Evolutionary conservation across 2,888 invertebrate genomes (phyloP).

Genomic region (Xestia c-nigrum): DNA sequence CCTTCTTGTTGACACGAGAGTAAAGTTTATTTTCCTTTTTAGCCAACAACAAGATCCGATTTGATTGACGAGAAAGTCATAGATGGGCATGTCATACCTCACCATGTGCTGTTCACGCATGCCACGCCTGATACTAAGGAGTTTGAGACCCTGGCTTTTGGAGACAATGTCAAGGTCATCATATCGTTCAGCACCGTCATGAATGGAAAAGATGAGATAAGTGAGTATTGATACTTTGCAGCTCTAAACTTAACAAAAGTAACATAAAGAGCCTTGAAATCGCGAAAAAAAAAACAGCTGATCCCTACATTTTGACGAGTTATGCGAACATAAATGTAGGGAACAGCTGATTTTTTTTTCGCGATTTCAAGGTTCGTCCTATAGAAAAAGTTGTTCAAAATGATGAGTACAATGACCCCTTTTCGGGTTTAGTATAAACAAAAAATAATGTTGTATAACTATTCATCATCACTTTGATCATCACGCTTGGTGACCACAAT

Average conservation of each 20-base stretch:
- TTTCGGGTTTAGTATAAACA: too few relatives aligned
- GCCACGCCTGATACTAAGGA: constrained; percentile 94
- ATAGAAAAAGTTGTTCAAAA: too few relatives aligned
- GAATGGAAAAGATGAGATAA: constrained; percentile 92
- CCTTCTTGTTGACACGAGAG: not conserved
- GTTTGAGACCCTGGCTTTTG: constrained; percentile 95
- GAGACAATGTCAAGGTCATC: constrained; percentile 96
- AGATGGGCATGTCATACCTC: constrained; percentile 97
- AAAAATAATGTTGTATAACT: not conserved
- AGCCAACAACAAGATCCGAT: constrained; percentile 93
- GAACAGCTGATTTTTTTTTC: too few relatives aligned
- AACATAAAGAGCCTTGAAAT: too few relatives aligned
- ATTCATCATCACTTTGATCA: not conserved
- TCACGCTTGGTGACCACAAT: not conserved
- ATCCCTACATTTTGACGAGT: too few relatives aligned
- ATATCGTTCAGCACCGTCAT: constrained; percentile 94
- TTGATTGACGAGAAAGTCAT: constrained; percentile 96
- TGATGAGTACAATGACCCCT: too few relatives aligned
- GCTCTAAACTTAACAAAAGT: too few relatives aligned
- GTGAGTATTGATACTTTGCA: constrained; percentile 86
- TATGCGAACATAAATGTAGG: too few relatives aligned
- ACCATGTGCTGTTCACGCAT: constrained; percentile 96
- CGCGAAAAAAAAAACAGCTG: too few relatives aligned
- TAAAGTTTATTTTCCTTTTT: constrained; percentile 60
- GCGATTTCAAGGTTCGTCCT: too few relatives aligned